A percentile compares a stretch with the other conserved stretches of the same genome.
phyloP scores from a whole-genome alignment of 2,113 vertebrate species.

The Dasyornis broadbenti region DNA sequence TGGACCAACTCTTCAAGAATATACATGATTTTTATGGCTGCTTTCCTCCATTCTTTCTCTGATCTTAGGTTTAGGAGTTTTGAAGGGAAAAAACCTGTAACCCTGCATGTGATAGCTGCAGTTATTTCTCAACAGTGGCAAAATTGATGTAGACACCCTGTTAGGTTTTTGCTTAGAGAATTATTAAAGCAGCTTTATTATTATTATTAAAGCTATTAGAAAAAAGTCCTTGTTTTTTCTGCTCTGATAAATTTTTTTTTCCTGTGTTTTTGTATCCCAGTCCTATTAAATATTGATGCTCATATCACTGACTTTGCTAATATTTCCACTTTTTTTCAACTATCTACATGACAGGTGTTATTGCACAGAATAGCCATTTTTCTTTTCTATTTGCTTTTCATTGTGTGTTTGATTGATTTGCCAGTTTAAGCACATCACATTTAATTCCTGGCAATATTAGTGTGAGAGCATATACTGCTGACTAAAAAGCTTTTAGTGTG shows the following conservation, averaged over 20 bases:
- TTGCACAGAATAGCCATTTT: conserved; percentile 5
- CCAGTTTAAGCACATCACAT: background rate
- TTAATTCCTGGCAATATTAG: background rate
- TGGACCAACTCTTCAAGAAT: background rate
- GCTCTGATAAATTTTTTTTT: background rate
- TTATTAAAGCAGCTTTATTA: background rate
- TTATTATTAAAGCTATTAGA: background rate
- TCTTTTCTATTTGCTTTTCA: background rate
- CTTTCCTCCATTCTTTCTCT: background rate
- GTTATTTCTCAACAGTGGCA: background rate
- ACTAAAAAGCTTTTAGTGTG: background rate
- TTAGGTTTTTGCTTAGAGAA: background rate
- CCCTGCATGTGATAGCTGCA: background rate
- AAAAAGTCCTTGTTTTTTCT: background rate
- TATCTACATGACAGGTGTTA: conserved; percentile 12
- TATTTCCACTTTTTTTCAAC: background rate
- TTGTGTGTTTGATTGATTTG: conserved; percentile 15
- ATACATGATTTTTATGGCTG: background rate
- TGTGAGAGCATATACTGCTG: background rate
- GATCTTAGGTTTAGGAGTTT: background rate
- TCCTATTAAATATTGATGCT: conserved; percentile 1
- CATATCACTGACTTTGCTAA: background rate
- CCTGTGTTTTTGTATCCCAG: background rate
- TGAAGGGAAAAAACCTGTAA: background rate
- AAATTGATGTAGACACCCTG: background rate